These are phyloP conservation scores for Heliothis virescens DNA, from an alignment of 1,140 invertebrate species.

Conservation along the genomic window DNA sequence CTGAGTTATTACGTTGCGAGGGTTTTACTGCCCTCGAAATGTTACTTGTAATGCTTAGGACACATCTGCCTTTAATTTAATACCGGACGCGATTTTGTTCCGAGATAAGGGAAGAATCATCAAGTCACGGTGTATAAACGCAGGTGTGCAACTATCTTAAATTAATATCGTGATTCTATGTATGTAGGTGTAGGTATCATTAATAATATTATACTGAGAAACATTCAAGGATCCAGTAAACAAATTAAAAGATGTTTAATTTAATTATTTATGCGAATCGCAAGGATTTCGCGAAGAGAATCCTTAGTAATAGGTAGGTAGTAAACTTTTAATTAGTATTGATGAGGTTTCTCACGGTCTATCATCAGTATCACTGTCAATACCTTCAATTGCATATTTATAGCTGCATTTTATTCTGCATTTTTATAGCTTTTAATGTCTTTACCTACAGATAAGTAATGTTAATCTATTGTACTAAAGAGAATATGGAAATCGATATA, in stretches of 20 bases:
- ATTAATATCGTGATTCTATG: constrained; percentile 3
- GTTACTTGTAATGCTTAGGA: constrained; percentile 11
- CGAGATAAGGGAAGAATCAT: constrained; percentile 12
- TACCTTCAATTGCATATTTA: background rate
- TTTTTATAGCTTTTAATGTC: background rate
- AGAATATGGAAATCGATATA: too few species aligned
- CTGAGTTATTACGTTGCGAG: background rate
- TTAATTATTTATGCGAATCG: constrained; percentile 32
- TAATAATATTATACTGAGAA: constrained; percentile 32
- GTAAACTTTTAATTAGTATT: constrained; percentile 6
- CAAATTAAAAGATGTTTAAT: constrained; percentile 36
- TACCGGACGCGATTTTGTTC: background rate
- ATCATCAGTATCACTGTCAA: constrained; percentile 7
- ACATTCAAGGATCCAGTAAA: constrained; percentile 22
- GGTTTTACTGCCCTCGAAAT: constrained; percentile 13
- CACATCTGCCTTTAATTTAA: constrained; percentile 19
- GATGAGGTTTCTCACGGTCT: constrained; percentile 9
- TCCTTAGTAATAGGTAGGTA: constrained; percentile 1
- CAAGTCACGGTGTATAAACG: constrained; percentile 15
- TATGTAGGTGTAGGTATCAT: constrained; percentile 10
- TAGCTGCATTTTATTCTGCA: too few species aligned
- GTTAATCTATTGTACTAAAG: too few species aligned
- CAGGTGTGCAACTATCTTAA: constrained; percentile 6
- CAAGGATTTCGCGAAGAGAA: constrained; percentile 8
- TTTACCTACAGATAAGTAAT: background rate